These are phyloP conservation scores for Stictonetta naevosa DNA, from an alignment of 2,113 vertebrate genomes.

Conservation along the genomic window DNA sequence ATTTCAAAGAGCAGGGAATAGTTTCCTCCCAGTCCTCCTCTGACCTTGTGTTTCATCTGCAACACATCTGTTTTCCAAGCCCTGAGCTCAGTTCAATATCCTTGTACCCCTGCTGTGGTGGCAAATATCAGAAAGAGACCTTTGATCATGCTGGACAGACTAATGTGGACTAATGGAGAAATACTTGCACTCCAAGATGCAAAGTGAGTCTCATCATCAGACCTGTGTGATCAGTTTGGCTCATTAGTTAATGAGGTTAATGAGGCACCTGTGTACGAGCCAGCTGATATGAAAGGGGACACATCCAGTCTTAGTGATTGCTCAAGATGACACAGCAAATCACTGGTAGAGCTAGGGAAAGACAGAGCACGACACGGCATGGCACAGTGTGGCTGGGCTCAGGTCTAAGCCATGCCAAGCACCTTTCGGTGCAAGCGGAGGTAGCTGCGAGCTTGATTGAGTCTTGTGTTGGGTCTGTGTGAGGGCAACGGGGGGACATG, in stretches of 20 bases:
- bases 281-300: not conserved
- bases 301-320: not conserved
- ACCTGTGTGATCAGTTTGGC: not conserved
- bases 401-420: not conserved
- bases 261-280: conserved; percentile 4
- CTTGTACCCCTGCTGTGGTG: not conserved
- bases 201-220: not conserved
- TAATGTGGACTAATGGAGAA: not conserved
- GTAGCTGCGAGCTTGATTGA: fast-evolving
- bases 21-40: not conserved
- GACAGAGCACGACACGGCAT: not conserved
- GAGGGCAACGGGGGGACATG: fast-evolving
- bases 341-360: not conserved
- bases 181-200: not conserved
- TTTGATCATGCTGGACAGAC: not conserved
- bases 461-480: not conserved
- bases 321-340: not conserved
- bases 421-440: not conserved
- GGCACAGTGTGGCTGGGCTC: not conserved
- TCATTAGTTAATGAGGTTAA: conserved; percentile 60
- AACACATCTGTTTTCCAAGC: not conserved
- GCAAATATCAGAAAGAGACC: not conserved
- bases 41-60: not conserved
- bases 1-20: not conserved
- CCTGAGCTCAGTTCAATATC: not conserved